Base-by-base conservation (phyloP, 2,113 vertebrate species). In the Passer domesticus region DNA sequence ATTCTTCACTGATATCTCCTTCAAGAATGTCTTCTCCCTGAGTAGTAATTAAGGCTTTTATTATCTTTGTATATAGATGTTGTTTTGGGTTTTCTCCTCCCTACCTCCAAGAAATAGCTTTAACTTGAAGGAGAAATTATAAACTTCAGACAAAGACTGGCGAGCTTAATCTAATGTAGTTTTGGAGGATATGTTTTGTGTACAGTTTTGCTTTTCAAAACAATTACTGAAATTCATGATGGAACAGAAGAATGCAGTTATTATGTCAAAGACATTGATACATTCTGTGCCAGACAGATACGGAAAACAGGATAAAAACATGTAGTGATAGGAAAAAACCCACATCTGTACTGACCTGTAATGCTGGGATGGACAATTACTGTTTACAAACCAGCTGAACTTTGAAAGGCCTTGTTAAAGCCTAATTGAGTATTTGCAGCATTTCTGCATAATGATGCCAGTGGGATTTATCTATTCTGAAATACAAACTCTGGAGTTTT, bases 341-440 rank as follows among this genome's bases (percentile, higher is more conserved):
- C 31, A 63, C 35, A 10, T 37, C 23, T 76, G 6, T 68, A 96
- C 73, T 76, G 56, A 90, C 86, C 74, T 70, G 33, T 22, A 92
- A 87, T 19, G 52, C 39, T 52, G 87, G 91, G 77, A 67, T 24
- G 33, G 60, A 60, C 63, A 96, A 90, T 74, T 74, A 87, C 53
- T 20, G 8, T 49, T 88, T 56, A 87, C 76, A 86, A 96, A 96
- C 13, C 52, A 94, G 64, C 55, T 74, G 49, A 96, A 89, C 52
- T 83, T 95, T 87, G 68, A 87, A 97, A 81, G 67, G 89, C 70
- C 11, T 73, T 90, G 56, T 68, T 87, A 96, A 96, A 97, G 49
- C 59, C 33, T 91, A 73, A 80, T 87, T 69, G 76, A 93, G 70
- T 84, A 49, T 50, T 82, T 60, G 80, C 20, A 91, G 33, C 41